Percentiles rank a stretch among this genome's conserved stretches.
phyloP scores from a whole-genome alignment of 2,113 vertebrate species.

The Lophura nycthemera region DNA sequence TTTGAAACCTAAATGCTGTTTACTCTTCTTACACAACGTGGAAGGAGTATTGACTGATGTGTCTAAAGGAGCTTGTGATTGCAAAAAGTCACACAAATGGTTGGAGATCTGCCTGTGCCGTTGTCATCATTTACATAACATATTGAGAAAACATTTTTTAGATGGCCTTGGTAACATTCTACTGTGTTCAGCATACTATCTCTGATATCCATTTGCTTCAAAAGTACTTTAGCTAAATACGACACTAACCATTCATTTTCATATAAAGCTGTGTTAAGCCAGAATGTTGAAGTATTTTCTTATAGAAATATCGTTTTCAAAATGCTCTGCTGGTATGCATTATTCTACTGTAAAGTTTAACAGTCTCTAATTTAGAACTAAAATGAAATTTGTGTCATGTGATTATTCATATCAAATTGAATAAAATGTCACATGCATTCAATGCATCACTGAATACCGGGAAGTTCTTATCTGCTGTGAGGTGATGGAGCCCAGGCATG shows the following conservation, averaged over 20 bases:
- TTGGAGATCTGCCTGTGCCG: background rate
- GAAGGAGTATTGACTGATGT: background rate
- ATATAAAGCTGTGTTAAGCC: background rate
- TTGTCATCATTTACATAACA: background rate
- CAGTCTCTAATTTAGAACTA: background rate
- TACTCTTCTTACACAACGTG: background rate
- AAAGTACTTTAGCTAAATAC: background rate
- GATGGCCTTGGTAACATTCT: background rate
- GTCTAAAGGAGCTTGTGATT: background rate
- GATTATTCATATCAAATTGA: background rate
- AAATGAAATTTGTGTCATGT: background rate
- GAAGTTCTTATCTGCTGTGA: background rate
- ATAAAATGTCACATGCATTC: fast-evolving
- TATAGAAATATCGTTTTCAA: background rate
- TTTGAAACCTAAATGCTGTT: background rate
- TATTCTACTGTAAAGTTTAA: background rate
- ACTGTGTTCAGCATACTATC: background rate
- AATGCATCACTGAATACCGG: background rate
- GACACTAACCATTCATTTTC: background rate
- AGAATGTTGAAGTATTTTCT: background rate
- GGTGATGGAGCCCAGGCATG: too few species aligned
- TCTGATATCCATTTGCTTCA: background rate
- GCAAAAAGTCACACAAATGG: background rate
- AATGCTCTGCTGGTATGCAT: background rate
- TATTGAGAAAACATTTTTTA: background rate